Evolutionary conservation across 1,140 invertebrate genomes (phyloP).

Genomic region (Propsilocerus akamusi): DNA sequence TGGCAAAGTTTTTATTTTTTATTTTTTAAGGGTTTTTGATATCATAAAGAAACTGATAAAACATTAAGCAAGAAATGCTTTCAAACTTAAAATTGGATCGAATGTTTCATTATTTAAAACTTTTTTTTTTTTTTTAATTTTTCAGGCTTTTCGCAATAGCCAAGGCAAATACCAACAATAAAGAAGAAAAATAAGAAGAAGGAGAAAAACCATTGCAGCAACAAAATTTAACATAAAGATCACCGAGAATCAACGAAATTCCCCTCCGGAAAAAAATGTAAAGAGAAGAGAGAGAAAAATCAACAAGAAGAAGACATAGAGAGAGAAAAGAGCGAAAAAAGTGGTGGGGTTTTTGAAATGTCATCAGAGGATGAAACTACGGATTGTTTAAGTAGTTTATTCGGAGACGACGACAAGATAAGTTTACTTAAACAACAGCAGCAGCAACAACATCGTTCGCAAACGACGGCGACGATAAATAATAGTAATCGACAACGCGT

Average conservation of each 20-base stretch:
- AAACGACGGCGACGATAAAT: constrained; percentile 10
- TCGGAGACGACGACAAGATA: constrained; percentile 2
- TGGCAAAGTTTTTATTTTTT: neutral
- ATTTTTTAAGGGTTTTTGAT: too few species aligned
- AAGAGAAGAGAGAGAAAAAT: too few species aligned
- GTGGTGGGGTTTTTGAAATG: neutral
- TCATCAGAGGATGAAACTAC: neutral
- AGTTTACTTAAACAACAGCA: constrained; percentile 13
- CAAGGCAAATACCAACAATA: too few species aligned
- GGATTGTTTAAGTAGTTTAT: constrained; percentile 2
- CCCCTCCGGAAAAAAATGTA: too few species aligned
- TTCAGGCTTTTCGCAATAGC: neutral
- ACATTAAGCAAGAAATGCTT: too few species aligned
- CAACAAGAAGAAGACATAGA: neutral
- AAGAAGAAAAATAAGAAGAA: too few species aligned
- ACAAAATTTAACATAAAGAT: too few species aligned
- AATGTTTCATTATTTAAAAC: neutral
- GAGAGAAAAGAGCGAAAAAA: neutral
- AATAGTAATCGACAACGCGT: constrained; percentile 76
- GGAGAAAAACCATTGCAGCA: too few species aligned
- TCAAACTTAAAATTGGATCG: too few species aligned
- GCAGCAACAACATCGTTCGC: constrained; percentile 8
- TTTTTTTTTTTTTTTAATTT: neutral
- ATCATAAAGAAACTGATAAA: too few species aligned
- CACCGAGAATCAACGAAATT: neutral